These are phyloP conservation scores for Poecilia latipinna DNA, from an alignment of 2,113 vertebrate genomes.

Conservation along the genomic window DNA sequence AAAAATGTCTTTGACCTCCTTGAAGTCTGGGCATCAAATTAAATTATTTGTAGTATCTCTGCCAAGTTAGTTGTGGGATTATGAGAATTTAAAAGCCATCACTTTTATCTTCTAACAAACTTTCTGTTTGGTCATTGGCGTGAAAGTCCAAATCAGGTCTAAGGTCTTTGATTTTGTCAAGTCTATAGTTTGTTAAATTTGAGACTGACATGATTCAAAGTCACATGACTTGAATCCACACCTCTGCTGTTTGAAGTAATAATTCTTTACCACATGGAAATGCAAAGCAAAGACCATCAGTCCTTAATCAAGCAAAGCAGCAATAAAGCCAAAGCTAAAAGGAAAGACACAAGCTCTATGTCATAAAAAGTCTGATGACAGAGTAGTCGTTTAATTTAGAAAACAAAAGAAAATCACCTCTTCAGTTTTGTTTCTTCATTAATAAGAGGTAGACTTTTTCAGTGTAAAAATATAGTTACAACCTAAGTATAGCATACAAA, in stretches of 20 bases:
- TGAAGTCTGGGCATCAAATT: no score
- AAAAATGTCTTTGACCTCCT: no score
- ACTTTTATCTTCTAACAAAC: not conserved
- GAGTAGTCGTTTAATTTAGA: not conserved
- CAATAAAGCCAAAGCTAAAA: not conserved
- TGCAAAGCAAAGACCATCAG: constrained; percentile 30
- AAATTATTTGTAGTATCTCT: no score
- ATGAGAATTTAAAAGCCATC: no score
- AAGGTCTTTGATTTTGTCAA: not conserved
- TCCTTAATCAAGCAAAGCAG: constrained; percentile 2
- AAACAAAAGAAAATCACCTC: not conserved
- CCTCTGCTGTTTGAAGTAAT: not conserved
- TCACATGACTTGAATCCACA: not conserved
- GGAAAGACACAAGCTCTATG: not conserved
- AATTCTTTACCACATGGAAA: constrained; percentile 20
- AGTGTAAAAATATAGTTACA: not conserved
- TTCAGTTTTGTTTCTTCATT: not conserved
- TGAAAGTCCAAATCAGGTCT: not conserved
- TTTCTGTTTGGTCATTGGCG: not conserved
- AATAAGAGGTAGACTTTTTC: not conserved
- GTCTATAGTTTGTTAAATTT: not conserved
- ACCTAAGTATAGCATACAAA: constrained; percentile 4
- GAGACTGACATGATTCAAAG: not conserved
- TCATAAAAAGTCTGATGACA: not conserved
- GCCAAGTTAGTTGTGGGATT: no score